Conservation (phyloP, 2,797 vertebrate species). For the Tragelaphus oryx region DNA sequence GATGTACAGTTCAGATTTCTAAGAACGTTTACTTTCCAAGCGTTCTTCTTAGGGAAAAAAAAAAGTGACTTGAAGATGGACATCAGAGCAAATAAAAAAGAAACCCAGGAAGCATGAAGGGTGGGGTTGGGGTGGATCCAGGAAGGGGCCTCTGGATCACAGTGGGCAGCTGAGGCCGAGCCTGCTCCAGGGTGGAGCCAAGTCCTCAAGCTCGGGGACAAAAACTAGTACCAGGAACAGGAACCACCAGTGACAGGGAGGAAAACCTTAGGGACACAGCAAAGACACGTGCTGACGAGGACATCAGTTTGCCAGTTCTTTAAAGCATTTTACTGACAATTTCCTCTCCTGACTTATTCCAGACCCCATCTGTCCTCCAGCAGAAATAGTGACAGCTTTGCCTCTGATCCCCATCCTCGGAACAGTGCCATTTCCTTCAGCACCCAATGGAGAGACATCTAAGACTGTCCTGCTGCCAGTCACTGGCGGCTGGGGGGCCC, state of each 20-base stretch:
- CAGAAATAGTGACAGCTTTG: not conserved
- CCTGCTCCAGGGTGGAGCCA: not conserved
- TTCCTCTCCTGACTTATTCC: not conserved
- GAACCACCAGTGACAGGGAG: not conserved
- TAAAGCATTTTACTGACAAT: not conserved
- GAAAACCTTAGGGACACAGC: not conserved
- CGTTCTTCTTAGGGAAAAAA: not conserved
- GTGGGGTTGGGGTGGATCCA: not conserved
- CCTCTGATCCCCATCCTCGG: not conserved
- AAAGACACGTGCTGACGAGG: not conserved
- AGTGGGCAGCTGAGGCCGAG: not conserved
- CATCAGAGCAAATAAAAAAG: not conserved
- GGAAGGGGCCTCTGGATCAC: not conserved
- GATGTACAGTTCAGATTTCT: not conserved
- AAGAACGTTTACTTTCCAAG: not conserved
- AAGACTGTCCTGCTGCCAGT: not conserved
- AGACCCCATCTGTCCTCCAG: not conserved
- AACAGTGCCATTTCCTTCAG: not conserved
- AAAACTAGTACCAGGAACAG: not conserved
- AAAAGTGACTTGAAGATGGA: not conserved
- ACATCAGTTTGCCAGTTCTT: not conserved
- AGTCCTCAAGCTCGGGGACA: not conserved
- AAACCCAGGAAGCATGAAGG: not conserved
- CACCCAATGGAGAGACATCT: not conserved
- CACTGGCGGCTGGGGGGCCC: no score